Evolutionary conservation across 1,140 invertebrate genomes (phyloP), one percentile per base, ranked within the genome.

Genomic region (Chionoecetes opilio): DNA sequence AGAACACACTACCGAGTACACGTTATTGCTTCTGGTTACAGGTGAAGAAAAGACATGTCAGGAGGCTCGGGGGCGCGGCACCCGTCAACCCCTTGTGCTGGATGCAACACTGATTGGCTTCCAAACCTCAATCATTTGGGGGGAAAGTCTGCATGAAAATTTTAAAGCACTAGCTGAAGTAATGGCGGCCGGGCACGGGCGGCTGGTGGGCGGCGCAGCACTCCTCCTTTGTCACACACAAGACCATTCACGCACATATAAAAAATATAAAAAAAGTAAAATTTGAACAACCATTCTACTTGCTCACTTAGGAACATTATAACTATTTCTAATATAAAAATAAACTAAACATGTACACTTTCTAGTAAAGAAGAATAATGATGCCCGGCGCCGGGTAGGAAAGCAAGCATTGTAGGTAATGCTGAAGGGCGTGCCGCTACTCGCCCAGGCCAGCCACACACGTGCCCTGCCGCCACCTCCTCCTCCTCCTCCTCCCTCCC

Each of bases 21-120:
- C 86, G 94, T 95, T 95, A 95, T 95, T 95, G 94, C 94, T 95
- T 95, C 94, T 92, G 93, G 94, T 95, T 95, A 95, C 75, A 85
- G 92, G 90, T 95, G 94, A 92, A 95, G 89, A 86, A 46, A 91
- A 94, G 84, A 91, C 84, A 53, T 75, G 63, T 92, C 41, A 92
- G 82, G 91, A 92, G 63, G 63, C 63, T 75, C 63, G 63, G n/a
- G 63, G 63, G 21, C n/a, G n/a, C 63, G 63, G 63, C 63, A 5
- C 63, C 63, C 21, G 34, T 38, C 87, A 38, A 11, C 37, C 34
- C 9, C 32, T 37, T 26, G 21, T 75, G 63, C 82, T 85, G 82
- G 38, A 86, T 32, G 37, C 41, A 53, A n/a, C n/a, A 89, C 37
- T 41, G 87, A 46, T 89, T 87, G 29, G 37, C 41, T 89, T 46